Evolutionary conservation across 2,113 vertebrate species (phyloP), one percentile per base, ranked within the genome.

Genomic region (Cyanoramphus novaezelandiae): DNA sequence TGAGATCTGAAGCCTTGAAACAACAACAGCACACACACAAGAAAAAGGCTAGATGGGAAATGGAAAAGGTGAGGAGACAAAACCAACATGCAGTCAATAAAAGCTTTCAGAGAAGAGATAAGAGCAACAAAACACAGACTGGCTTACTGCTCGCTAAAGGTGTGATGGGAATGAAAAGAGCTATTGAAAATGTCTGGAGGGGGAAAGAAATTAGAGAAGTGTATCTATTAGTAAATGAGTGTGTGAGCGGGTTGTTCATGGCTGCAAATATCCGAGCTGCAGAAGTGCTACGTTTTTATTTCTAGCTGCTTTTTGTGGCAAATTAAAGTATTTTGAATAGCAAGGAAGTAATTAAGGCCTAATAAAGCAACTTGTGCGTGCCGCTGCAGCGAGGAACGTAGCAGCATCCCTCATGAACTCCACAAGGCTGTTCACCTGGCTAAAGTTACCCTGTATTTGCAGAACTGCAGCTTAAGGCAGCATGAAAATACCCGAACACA

Each of bases 91-190:
- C 68, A 94, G 88, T 86, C 90, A 92, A 88, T 96, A 94, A 96
- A 97, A 95, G 88, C 92, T 95, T 93, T 86, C 76, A 86, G 76
- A 77, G 72, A 55, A 60, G 59, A 92, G 93, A 93, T 90, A 91
- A 96, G 83, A 93, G 65, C 55, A 78, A 87, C 77, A 72, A 91
- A 96, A 93, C 47, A 75, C n/a, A 71, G 82, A 82, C 79, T 16
- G 57, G 70, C 67, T 95, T 92, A 57, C 69, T 87, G 86, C 62
- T 87, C 2, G 9, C 88, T 89, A 35, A 95, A 90, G 72, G 92
- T 95, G 92, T 95, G 90, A 94, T 71, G 92, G 52, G 92, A 96
- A 96, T 94, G 80, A 89, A 94, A 96, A 92, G 83, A 57, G 65
- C 80, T 94, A 96, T 93, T 79, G 74, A 88, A 93, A 95, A 91